Conservation (phyloP, 2,888 invertebrate genomes). For the Aphelenchoides bicaudatus region DNA sequence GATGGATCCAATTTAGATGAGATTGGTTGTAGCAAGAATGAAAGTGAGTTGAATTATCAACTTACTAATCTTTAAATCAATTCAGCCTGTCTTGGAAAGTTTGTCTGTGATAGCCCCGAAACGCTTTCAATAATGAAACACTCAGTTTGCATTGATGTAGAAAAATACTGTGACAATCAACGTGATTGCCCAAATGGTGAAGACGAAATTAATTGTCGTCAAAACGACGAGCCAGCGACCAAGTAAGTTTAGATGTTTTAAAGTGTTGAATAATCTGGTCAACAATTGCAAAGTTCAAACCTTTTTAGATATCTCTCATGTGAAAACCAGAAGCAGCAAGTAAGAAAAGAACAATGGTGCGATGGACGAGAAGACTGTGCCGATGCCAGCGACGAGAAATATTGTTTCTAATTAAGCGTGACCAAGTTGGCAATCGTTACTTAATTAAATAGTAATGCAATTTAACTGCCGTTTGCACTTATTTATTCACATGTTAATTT, state of each 20-base stretch:
- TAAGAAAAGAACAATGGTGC: conserved; percentile 54
- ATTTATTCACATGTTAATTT: no score
- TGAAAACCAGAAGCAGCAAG: conserved; percentile 59
- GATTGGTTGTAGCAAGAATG: conserved; percentile 52
- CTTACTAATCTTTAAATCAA: background rate
- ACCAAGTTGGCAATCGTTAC: no score
- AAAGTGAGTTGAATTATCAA: conserved; percentile 42
- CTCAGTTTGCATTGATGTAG: conserved; percentile 47
- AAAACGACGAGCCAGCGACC: conserved; percentile 14
- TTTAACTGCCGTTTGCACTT: no score
- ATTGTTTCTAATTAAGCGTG: conserved; percentile 39
- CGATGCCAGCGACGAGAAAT: conserved; percentile 56
- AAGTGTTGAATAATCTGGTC: background rate
- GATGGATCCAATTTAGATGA: conserved; percentile 59
- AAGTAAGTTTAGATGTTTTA: background rate
- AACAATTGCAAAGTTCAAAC: conserved; percentile 39
- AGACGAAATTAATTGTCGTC: conserved; percentile 55
- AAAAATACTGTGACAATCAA: conserved; percentile 49
- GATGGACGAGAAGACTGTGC: conserved; percentile 52
- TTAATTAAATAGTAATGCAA: no score
- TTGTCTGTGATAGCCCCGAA: conserved; percentile 46
- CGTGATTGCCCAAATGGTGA: conserved; percentile 54
- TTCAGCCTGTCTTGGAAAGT: conserved; percentile 56
- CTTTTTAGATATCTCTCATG: conserved; percentile 52
- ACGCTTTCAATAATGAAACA: conserved; percentile 34